phyloP scores from a whole-genome alignment of 2,888 invertebrate genomes.

The Ophioninae sp. region DNA sequence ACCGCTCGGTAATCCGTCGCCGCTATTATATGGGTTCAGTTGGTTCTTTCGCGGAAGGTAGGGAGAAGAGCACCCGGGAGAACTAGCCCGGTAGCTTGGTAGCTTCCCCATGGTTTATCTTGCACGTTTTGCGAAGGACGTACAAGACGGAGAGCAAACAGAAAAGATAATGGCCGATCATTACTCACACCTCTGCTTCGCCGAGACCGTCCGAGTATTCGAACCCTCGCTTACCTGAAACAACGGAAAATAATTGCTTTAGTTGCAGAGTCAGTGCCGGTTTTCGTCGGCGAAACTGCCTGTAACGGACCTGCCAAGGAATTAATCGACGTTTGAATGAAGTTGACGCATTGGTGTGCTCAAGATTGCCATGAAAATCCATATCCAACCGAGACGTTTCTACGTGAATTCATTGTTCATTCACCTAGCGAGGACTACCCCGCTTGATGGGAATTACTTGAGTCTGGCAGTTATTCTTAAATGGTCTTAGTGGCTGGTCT shows the following conservation, averaged over 20 bases:
- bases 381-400: background rate
- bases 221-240: constrained; percentile 76
- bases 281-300: constrained; percentile 40
- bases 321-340: constrained; percentile 13
- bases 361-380: background rate
- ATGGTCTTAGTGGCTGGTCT: background rate
- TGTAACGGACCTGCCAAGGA: constrained; percentile 24
- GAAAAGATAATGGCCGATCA: constrained; percentile 74
- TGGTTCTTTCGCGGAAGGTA: constrained; percentile 53
- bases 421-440: background rate
- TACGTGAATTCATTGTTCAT: background rate
- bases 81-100: constrained; percentile 50
- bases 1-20: constrained; percentile 62
- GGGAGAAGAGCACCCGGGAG: constrained; percentile 23
- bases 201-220: constrained; percentile 50
- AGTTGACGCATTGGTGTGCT: background rate
- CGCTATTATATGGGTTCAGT: constrained; percentile 46
- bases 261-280: constrained; percentile 65
- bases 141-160: constrained; percentile 71
- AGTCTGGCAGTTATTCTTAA: background rate
- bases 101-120: constrained; percentile 63
- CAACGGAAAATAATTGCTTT: constrained; percentile 75
- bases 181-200: constrained; percentile 72
- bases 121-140: constrained; percentile 63
- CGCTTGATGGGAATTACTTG: background rate